A percentile compares a stretch with the other conserved stretches of the same genome.
Conservation (phyloP, 2,797 vertebrate genomes). For the Acanthornis magna region DNA sequence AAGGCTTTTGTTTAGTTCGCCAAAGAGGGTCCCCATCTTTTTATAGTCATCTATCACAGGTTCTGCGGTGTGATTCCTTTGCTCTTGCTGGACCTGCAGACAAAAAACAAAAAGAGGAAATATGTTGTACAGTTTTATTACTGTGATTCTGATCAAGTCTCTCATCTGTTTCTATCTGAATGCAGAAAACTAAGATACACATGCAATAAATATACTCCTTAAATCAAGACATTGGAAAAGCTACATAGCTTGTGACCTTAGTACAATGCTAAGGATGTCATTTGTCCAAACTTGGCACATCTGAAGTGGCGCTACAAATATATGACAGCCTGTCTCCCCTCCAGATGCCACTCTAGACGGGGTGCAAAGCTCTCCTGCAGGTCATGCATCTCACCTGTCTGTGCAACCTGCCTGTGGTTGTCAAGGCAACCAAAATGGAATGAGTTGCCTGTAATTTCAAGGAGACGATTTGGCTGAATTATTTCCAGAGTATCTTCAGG, state of each 20-base stretch:
- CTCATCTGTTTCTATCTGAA: background rate
- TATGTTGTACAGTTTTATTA: background rate
- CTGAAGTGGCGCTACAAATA: background rate
- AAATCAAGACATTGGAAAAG: background rate
- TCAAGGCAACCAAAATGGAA: background rate
- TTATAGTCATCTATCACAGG: conserved; percentile 87
- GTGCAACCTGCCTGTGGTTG: background rate
- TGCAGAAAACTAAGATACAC: background rate
- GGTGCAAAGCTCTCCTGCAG: background rate
- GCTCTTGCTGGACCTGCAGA: conserved; percentile 59
- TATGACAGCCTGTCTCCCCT: background rate
- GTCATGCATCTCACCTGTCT: background rate
- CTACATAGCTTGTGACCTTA: background rate
- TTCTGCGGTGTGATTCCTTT: conserved; percentile 54
- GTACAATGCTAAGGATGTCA: background rate
- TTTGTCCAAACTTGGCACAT: background rate
- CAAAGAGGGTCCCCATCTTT: conserved; percentile 94
- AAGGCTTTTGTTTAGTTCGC: conserved; percentile 93
- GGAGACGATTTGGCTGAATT: background rate
- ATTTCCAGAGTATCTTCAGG: background rate
- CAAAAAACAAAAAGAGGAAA: background rate
- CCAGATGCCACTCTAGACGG: background rate
- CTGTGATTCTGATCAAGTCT: background rate
- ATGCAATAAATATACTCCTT: background rate
- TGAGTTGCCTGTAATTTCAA: background rate